Conservation (phyloP, 1,140 invertebrate genomes). For the Panonychus citri region DNA sequence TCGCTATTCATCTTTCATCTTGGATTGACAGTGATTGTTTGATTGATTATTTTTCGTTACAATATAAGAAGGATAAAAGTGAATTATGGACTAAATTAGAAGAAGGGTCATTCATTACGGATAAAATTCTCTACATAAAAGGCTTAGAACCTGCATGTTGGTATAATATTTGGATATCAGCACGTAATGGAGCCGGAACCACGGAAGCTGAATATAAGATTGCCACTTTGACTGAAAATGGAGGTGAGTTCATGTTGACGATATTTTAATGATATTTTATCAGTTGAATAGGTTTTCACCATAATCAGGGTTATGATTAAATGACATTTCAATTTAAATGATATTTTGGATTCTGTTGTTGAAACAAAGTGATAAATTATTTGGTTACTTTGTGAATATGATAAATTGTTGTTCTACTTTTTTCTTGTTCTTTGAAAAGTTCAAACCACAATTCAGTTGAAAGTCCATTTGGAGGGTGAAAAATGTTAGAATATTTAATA, state of each 20-base stretch:
- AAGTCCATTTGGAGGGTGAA: no score
- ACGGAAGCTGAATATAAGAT: conserved; percentile 62
- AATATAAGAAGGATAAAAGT: conserved; percentile 15
- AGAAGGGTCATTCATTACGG: neutral
- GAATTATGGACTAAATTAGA: neutral
- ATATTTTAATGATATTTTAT: no score
- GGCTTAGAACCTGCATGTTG: conserved; percentile 57
- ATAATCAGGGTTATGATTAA: no score
- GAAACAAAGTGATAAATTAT: no score
- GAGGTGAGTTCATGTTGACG: neutral
- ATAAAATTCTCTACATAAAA: neutral
- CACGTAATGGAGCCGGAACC: conserved; percentile 74
- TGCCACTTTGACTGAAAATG: conserved; percentile 26
- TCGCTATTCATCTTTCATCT: conserved; percentile 25
- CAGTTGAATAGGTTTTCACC: no score
- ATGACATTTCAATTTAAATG: no score
- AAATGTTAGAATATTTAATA: no score
- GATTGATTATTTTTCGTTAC: conserved; percentile 20
- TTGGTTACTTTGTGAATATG: no score
- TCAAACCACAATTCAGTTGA: no score
- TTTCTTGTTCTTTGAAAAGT: no score
- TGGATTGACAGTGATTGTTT: conserved; percentile 33
- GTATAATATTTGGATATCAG: conserved; percentile 61
- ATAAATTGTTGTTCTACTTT: no score
- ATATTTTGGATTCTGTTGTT: no score